A percentile compares a stretch with the other conserved stretches of the same genome.
Evolutionary conservation across 2,888 invertebrate species (phyloP).

Genomic region (Lithodes maja): DNA sequence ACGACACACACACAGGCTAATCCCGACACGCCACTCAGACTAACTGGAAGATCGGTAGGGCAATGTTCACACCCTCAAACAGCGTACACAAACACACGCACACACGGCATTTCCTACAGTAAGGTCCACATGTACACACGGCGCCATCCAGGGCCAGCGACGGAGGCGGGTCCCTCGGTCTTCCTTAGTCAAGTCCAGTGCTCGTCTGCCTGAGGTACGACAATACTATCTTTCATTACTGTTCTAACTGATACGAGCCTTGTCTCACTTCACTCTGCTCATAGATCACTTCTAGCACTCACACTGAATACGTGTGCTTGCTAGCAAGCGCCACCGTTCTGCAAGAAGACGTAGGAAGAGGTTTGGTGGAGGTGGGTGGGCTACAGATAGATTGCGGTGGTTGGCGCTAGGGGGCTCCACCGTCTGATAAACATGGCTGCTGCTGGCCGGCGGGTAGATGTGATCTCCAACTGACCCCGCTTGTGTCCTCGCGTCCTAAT

Average conservation of each 20-base stretch:
- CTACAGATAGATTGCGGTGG: conserved; percentile 23
- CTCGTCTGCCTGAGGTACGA: conserved; percentile 58
- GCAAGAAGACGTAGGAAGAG: conserved; percentile 11
- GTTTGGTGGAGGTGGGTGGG: conserved; percentile 26
- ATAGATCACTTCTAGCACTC: neutral
- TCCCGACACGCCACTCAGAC: conserved; percentile 56
- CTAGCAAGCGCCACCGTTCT: neutral
- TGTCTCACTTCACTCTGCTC: conserved; percentile 21
- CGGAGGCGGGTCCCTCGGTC: conserved; percentile 35
- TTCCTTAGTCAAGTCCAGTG: conserved; percentile 50
- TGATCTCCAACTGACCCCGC: conserved; percentile 67
- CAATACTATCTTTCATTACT: conserved; percentile 21
- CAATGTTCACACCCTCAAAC: conserved; percentile 64
- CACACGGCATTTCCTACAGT: conserved; percentile 65
- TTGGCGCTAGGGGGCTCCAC: conserved; percentile 34
- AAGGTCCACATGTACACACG: conserved; percentile 58
- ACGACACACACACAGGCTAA: conserved; percentile 56
- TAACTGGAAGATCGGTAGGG: conserved; percentile 40
- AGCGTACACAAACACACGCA: conserved; percentile 64
- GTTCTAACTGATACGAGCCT: neutral
- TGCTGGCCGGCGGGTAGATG: conserved; percentile 62
- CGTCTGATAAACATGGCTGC: conserved; percentile 52
- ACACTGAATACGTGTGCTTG: neutral
- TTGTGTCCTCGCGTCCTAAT: conserved; percentile 63
- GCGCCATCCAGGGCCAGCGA: conserved; percentile 45